Evolutionary conservation across 2,797 vertebrate genomes (phyloP), one percentile per base, ranked within the genome.

Genomic region (Melanotaenia boesemani): DNA sequence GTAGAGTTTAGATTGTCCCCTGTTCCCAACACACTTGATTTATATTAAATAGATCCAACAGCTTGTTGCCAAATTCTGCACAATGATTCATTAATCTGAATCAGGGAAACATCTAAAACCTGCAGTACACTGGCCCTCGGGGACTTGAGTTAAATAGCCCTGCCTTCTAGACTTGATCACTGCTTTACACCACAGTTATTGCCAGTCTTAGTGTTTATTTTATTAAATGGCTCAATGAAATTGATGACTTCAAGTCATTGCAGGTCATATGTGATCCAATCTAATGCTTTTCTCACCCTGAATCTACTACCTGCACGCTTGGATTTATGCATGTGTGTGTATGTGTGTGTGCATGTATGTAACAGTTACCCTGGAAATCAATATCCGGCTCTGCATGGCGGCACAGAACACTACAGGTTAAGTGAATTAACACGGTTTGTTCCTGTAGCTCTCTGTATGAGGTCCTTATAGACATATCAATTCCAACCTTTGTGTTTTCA

Each of bases 371-470:
- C 58, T 77, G 68, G 22, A 54, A 86, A 91, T 92, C 90, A 82
- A 90, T 91, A 85, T 41, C 59, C 22, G 12, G 80, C 74, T 79
- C 70, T 72, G 76, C 66, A 67, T 81, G 84, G 85, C 72, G 60
- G 80, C 66, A 70, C 81, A 67, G 75, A 84, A 88, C 80, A 87
- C 83, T 77, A 46, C 74, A 87, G 82, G 88, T 89, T 89, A 91
- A 90, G 75, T 82, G 79, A 89, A 91, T 91, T 84, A 88, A 82
- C 84, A 79, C 59, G 63, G 79, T 85, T 80, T 88, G 81, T 82
- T 81, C 79, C 66, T 72, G 83, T 77, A 9, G 32, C 68, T 81
- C 70, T 44, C 70, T 65, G 50, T 55, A 37, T 68, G 74, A 68
- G 74, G 37, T 80, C 82, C 64, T 50, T 67, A 41, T 41, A 69